Conservation (phyloP, 1,140 invertebrate species). For the Nylanderia fulva region DNA sequence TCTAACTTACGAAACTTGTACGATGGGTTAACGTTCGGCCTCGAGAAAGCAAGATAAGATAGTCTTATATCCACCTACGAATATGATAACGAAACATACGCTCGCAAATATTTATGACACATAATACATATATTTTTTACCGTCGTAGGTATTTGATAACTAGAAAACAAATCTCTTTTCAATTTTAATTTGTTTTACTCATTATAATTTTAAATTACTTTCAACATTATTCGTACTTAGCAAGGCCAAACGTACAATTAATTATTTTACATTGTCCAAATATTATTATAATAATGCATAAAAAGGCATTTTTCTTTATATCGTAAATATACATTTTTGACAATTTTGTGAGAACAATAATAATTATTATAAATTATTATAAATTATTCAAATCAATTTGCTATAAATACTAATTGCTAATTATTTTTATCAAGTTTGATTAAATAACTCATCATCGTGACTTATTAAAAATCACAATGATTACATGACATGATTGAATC, state of each 20-base stretch:
- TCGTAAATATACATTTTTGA: not conserved
- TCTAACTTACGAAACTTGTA: not conserved
- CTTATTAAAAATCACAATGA: slow-evolving; percentile 23
- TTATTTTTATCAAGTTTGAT: not conserved
- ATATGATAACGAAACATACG: slow-evolving; percentile 38
- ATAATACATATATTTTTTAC: not conserved
- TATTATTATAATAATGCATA: not conserved
- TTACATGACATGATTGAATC: not conserved
- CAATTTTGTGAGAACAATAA: slow-evolving; percentile 34
- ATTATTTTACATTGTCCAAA: not conserved
- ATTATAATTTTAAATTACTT: slow-evolving; percentile 44
- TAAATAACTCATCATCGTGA: slow-evolving; percentile 11
- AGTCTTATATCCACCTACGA: not conserved
- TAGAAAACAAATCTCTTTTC: not conserved
- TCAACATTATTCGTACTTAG: slow-evolving; percentile 3
- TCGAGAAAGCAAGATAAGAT: slow-evolving; percentile 33
- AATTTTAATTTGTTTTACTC: not conserved
- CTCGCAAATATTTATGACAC: slow-evolving; percentile 11
- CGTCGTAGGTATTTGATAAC: not conserved
- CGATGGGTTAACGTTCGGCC: slow-evolving; percentile 31
- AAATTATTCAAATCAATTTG: slow-evolving; percentile 17
- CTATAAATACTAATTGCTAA: slow-evolving; percentile 13
- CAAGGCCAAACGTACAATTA: slow-evolving; percentile 14
- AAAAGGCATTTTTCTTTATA: not conserved
- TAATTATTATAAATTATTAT: not conserved